Percentiles rank a stretch among this genome's conserved stretches.
Conservation (phyloP, 2,113 vertebrate species). For the Mesitornis unicolor region DNA sequence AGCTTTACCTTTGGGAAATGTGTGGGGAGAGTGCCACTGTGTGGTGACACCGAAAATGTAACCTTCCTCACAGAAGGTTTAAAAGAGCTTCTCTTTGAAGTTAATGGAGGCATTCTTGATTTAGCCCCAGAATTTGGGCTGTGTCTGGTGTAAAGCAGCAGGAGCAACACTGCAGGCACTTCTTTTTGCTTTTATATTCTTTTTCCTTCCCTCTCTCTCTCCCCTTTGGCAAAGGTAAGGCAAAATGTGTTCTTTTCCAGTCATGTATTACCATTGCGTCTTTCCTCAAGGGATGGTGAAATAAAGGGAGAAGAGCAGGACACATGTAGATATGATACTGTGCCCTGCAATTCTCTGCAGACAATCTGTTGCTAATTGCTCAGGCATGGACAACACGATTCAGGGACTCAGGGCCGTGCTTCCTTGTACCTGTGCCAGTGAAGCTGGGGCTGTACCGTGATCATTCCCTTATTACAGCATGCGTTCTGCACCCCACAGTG, state of each 20-base stretch:
- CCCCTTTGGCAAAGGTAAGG: neutral
- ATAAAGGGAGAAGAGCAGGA: neutral
- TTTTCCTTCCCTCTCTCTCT: neutral
- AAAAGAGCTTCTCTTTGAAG: neutral
- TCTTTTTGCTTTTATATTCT: neutral
- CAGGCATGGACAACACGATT: neutral
- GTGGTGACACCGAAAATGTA: constrained; percentile 17
- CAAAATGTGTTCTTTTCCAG: neutral
- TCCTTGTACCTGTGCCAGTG: neutral
- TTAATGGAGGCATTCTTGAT: neutral
- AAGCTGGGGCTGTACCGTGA: neutral
- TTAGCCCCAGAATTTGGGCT: neutral
- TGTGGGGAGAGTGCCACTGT: constrained; percentile 37
- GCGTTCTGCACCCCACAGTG: no score
- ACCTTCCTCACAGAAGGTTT: neutral
- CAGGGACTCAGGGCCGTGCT: neutral
- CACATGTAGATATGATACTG: rapidly evolving
- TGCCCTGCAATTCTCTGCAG: neutral
- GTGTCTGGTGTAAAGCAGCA: neutral
- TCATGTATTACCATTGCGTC: rapidly evolving
- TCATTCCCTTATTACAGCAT: no score
- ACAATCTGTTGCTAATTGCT: neutral
- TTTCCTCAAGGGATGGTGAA: neutral
- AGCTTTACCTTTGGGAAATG: neutral
- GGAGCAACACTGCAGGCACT: neutral